phyloP scores from a whole-genome alignment of 1,140 invertebrate genomes.

The Sogatella furcifera region DNA sequence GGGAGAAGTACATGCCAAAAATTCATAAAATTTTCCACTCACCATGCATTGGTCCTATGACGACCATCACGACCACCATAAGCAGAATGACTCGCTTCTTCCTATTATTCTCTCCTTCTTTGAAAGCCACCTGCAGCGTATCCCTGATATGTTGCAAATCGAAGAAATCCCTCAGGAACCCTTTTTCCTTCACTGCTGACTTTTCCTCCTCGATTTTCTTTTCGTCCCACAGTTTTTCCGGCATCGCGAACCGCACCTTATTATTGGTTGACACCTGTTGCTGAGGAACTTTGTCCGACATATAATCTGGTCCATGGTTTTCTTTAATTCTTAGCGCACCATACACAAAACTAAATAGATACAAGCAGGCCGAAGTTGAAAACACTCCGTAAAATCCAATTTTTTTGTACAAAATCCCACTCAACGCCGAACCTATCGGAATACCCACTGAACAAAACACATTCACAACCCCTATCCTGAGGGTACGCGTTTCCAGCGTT shows the following conservation, averaged over 20 bases:
- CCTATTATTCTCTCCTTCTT: slow-evolving; percentile 55
- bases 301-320: neutral
- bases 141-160: slow-evolving; percentile 58
- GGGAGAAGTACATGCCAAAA: too few relatives aligned
- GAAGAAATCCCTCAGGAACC: slow-evolving; percentile 48
- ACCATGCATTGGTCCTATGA: slow-evolving; percentile 73
- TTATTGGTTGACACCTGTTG: neutral
- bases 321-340: slow-evolving; percentile 54
- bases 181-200: neutral
- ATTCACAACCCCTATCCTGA: slow-evolving; percentile 73
- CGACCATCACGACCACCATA: slow-evolving; percentile 69
- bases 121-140: slow-evolving; percentile 64
- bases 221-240: slow-evolving; percentile 29
- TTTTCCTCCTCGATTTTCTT: slow-evolving; percentile 7
- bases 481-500: slow-evolving; percentile 62
- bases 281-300: slow-evolving; percentile 16
- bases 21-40: slow-evolving; percentile 29
- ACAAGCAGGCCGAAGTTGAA: slow-evolving; percentile 54
- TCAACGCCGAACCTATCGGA: slow-evolving; percentile 40
- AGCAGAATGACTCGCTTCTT: slow-evolving; percentile 58
- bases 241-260: slow-evolving; percentile 8
- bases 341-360: slow-evolving; percentile 61
- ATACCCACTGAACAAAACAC: slow-evolving; percentile 68
- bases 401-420: slow-evolving; percentile 39
- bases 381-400: slow-evolving; percentile 74